phyloP scores from a whole-genome alignment of 2,888 invertebrate genomes.

The Helobdella robusta region DNA sequence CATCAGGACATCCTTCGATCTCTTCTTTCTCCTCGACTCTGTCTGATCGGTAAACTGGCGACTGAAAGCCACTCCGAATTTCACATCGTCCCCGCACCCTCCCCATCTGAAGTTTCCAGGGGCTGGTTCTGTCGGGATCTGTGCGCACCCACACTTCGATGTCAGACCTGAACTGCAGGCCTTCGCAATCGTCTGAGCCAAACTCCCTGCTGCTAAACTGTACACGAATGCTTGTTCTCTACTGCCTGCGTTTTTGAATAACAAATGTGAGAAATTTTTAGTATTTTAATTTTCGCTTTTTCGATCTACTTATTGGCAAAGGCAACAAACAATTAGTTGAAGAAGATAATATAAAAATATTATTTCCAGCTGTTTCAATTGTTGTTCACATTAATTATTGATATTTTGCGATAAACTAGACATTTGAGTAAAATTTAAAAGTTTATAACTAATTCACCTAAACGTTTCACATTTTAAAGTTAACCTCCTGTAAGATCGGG shows the following conservation, averaged over 20 bases:
- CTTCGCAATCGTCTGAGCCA: conserved; percentile 26
- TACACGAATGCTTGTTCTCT: conserved; percentile 27
- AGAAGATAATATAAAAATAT: no score
- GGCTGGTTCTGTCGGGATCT: conserved; percentile 50
- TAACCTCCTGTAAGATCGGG: conserved; percentile 69
- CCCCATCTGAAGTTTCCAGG: conserved; percentile 47
- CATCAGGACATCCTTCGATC: conserved; percentile 78
- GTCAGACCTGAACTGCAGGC: conserved; percentile 27
- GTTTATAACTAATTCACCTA: no score
- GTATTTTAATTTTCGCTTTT: no score
- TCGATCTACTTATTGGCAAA: no score
- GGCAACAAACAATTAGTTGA: no score
- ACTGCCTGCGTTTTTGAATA: no score
- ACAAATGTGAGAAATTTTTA: no score
- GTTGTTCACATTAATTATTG: no score
- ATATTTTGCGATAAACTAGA: no score
- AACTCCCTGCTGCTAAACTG: conserved; percentile 17
- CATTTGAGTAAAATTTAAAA: no score
- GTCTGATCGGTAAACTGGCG: conserved; percentile 47
- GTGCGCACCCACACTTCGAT: conserved; percentile 20
- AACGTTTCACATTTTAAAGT: no score
- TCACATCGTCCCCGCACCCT: conserved; percentile 69
- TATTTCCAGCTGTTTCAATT: no score
- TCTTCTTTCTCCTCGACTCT: conserved; percentile 54
- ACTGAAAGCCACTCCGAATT: conserved; percentile 41